These are phyloP conservation scores for Erebia ligea DNA, from an alignment of 2,888 invertebrate genomes.

Conservation along the genomic window DNA sequence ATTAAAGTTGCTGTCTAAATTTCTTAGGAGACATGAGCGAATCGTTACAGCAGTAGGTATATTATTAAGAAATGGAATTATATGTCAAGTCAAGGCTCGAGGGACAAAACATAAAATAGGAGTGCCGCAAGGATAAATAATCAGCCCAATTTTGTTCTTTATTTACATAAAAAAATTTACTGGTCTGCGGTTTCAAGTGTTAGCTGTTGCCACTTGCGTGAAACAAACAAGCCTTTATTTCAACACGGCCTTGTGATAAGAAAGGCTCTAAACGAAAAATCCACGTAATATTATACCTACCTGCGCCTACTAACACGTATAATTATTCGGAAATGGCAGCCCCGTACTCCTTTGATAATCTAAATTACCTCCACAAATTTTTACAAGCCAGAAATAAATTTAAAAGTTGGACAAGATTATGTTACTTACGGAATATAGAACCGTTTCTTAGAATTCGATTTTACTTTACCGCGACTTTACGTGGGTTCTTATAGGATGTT, in stretches of 20 bases:
- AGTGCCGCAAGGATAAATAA: not conserved
- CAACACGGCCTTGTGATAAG: slow-evolving; percentile 55
- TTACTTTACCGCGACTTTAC: too few relatives aligned
- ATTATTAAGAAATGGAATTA: not conserved
- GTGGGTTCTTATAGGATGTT: too few relatives aligned
- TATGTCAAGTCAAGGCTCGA: not conserved
- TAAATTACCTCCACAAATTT: slow-evolving; percentile 49
- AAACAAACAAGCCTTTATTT: slow-evolving; percentile 45
- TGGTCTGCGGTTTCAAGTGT: not conserved
- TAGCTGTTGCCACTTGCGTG: slow-evolving; percentile 55
- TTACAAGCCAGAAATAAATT: slow-evolving; percentile 8
- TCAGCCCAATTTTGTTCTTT: not conserved
- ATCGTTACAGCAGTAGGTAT: not conserved
- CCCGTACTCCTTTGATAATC: slow-evolving; percentile 63
- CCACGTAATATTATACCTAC: slow-evolving; percentile 44
- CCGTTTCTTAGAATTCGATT: too few relatives aligned
- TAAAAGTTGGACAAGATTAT: slow-evolving; percentile 3
- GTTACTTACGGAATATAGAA: not conserved
- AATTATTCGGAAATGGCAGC: slow-evolving; percentile 47
- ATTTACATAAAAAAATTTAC: not conserved
- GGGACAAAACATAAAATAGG: not conserved
- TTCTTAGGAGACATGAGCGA: not conserved
- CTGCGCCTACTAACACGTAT: slow-evolving; percentile 44
- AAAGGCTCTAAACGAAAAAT: slow-evolving; percentile 46
- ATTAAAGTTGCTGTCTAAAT: not conserved